Conservation (phyloP, 2,797 vertebrate species). For the Lithobates sylvaticus region DNA sequence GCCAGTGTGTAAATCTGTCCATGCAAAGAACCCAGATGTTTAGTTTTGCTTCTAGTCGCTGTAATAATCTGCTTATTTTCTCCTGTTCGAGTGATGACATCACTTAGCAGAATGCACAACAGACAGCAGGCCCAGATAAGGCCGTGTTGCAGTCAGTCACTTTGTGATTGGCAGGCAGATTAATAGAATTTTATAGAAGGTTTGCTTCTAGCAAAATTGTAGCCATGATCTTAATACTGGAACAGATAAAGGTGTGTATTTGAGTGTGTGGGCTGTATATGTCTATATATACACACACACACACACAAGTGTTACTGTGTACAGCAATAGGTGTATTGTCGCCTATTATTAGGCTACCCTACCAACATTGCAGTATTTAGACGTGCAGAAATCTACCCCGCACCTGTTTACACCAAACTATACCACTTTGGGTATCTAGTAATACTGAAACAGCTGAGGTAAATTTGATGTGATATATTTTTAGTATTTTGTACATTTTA, state of each 20-base stretch:
- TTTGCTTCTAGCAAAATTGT: conserved; percentile 73
- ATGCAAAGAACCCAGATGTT: conserved; percentile 83
- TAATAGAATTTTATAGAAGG: conserved; percentile 73
- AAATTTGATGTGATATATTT: no score
- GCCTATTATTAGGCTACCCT: no score
- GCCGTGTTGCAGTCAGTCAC: conserved; percentile 73
- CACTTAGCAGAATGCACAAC: conserved; percentile 77
- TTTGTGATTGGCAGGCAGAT: conserved; percentile 77
- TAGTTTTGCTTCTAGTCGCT: conserved; percentile 81
- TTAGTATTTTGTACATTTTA: no score
- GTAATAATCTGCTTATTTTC: conserved; percentile 82
- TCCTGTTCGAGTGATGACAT: conserved; percentile 78
- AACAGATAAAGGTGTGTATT: conserved; percentile 61
- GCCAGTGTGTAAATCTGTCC: conserved; percentile 85
- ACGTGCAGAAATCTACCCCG: no score
- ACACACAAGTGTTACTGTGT: no score
- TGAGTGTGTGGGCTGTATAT: no score
- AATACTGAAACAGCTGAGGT: no score
- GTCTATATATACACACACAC: no score
- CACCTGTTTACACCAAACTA: no score
- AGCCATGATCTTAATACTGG: conserved; percentile 67
- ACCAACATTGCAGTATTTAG: no score
- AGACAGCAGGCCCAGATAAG: conserved; percentile 76
- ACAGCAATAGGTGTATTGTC: no score
- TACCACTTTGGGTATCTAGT: no score